Conservation (phyloP, 1,140 invertebrate genomes). For the Hycleus phaleratus region DNA sequence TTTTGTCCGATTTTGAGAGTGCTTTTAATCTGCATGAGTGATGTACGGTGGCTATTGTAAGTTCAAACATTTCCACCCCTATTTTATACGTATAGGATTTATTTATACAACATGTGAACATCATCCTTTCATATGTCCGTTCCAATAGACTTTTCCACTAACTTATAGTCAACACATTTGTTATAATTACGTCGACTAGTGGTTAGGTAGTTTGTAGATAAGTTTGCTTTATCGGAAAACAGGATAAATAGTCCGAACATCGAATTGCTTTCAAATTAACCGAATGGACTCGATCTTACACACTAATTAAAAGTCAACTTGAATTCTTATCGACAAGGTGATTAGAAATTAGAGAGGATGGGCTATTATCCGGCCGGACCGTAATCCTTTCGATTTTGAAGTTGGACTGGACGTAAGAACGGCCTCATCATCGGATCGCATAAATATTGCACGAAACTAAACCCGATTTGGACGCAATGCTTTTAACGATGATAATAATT, state of each 20-base stretch:
- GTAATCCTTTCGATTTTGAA: background rate
- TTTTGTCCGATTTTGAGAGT: constrained; percentile 1
- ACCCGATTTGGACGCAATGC: constrained; percentile 21
- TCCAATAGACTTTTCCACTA: background rate
- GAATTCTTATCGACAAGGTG: background rate
- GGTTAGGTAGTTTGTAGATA: background rate
- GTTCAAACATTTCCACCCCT: background rate
- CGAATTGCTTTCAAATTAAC: constrained; percentile 15
- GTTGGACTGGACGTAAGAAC: constrained; percentile 10
- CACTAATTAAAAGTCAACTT: background rate
- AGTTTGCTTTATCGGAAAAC: background rate
- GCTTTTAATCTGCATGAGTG: constrained; percentile 14
- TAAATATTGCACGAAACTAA: constrained; percentile 26
- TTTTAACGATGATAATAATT: constrained; percentile 24
- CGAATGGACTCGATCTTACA: constrained; percentile 4
- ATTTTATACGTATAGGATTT: too few species aligned
- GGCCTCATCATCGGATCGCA: constrained; percentile 11
- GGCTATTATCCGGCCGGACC: background rate
- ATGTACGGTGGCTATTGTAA: constrained; percentile 1
- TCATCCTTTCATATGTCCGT: constrained; percentile 1
- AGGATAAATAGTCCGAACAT: constrained; percentile 6
- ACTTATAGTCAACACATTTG: constrained; percentile 1
- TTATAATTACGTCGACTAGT: constrained; percentile 9
- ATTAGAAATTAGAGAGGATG: constrained; percentile 9
- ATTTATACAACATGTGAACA: background rate